Percentiles rank a stretch among this genome's conserved stretches.
Evolutionary conservation across 2,797 vertebrate genomes (phyloP).

Genomic region (Carcharodon carcharias): DNA sequence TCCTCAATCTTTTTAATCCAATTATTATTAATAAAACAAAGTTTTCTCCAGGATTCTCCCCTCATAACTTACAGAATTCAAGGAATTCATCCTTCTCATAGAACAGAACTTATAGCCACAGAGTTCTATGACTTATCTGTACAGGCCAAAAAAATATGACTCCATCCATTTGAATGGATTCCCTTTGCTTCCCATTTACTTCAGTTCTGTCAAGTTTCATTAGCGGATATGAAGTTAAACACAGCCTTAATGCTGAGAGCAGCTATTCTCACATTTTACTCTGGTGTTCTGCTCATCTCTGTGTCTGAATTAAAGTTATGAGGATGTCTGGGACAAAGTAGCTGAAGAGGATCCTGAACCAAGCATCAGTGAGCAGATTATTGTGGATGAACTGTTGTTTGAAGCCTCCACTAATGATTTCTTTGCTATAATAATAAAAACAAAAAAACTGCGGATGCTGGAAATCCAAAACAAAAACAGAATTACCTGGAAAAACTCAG

Average conservation of each 20-base stretch:
- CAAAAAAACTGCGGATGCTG: too few relatives aligned
- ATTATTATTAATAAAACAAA: too few relatives aligned
- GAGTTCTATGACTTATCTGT: too few relatives aligned
- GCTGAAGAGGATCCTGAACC: background rate
- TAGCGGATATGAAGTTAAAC: background rate
- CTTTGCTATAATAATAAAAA: too few relatives aligned
- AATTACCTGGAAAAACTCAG: too few relatives aligned
- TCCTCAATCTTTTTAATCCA: too few relatives aligned
- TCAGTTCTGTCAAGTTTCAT: background rate
- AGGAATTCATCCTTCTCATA: too few relatives aligned
- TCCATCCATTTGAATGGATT: background rate
- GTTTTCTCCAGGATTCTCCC: too few relatives aligned
- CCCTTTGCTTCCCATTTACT: background rate
- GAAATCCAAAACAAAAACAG: too few relatives aligned
- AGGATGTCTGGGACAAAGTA: background rate
- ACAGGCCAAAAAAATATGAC: too few relatives aligned
- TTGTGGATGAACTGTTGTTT: background rate
- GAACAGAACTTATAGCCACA: too few relatives aligned
- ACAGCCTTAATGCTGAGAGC: background rate
- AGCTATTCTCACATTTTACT: background rate
- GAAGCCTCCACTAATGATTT: background rate
- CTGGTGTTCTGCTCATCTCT: background rate
- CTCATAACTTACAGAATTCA: too few relatives aligned
- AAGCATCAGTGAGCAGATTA: background rate
- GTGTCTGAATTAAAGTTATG: background rate